Evolutionary conservation across 2,888 invertebrate species (phyloP).

Genomic region (Rhaphigaster nebulosa): DNA sequence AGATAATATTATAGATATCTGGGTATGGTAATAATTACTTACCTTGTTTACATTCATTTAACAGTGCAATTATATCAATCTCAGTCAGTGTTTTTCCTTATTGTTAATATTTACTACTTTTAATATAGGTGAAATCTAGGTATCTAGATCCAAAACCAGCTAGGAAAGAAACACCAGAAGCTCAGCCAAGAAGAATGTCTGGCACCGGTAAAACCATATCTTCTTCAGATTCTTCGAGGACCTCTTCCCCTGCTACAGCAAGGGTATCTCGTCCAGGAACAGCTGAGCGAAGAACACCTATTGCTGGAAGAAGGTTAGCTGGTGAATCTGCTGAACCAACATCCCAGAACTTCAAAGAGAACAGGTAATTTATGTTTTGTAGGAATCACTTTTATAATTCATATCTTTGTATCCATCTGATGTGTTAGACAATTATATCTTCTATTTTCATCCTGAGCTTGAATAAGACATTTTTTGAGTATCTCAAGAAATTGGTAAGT

Average conservation of each 20-base stretch:
- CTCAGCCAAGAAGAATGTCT: conserved; percentile 67
- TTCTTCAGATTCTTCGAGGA: conserved; percentile 78
- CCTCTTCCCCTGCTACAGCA: conserved; percentile 77
- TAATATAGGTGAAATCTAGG: conserved; percentile 72
- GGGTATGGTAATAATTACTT: too few relatives aligned
- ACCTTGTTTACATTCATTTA: neutral
- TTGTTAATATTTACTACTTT: neutral
- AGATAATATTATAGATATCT: too few relatives aligned
- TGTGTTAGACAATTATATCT: too few relatives aligned
- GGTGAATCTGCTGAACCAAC: conserved; percentile 2
- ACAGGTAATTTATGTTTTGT: neutral
- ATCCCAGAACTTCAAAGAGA: neutral
- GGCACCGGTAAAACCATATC: conserved; percentile 72
- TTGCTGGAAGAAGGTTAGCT: conserved; percentile 21
- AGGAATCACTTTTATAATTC: neutral
- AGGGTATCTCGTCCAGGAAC: conserved; percentile 66
- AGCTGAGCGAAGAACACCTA: conserved; percentile 60
- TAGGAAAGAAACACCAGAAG: conserved; percentile 60
- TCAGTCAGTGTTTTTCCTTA: neutral
- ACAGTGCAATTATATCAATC: neutral
- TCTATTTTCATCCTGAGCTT: too few relatives aligned
- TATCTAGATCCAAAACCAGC: conserved; percentile 74
- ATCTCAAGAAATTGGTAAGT: too few relatives aligned
- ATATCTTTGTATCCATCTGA: too few relatives aligned
- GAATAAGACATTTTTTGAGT: too few relatives aligned